These are phyloP conservation scores for Oxytorus armatus DNA, from an alignment of 2,888 invertebrate genomes.

Conservation along the genomic window DNA sequence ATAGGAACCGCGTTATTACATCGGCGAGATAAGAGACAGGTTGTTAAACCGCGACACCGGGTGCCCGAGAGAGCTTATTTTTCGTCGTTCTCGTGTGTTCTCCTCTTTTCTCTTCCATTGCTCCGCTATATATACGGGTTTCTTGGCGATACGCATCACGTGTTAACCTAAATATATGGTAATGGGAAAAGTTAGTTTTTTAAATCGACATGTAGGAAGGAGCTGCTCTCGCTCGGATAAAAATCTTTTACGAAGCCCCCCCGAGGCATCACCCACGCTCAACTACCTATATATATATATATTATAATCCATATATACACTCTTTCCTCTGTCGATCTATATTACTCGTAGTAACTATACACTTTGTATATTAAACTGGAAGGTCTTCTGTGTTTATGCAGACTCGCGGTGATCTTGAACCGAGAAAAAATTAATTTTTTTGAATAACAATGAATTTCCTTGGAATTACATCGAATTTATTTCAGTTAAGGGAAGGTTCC, in stretches of 20 bases:
- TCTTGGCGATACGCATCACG: conserved; percentile 67
- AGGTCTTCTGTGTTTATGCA: conserved; percentile 8
- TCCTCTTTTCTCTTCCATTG: conserved; percentile 18
- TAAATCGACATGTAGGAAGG: conserved; percentile 67
- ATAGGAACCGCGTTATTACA: conserved; percentile 64
- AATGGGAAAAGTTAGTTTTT: conserved; percentile 69
- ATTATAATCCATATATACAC: too few species aligned
- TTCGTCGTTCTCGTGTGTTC: conserved; percentile 19
- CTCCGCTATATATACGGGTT: conserved; percentile 35
- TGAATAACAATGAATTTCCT: not conserved
- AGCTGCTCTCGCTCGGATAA: conserved; percentile 65
- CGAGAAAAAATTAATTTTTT: conserved; percentile 13
- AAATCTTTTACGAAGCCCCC: conserved; percentile 65
- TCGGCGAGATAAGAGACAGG: conserved; percentile 65
- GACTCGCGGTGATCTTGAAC: conserved; percentile 9
- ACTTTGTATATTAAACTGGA: conserved; percentile 44
- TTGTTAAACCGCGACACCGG: conserved; percentile 65
- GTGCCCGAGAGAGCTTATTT: conserved; percentile 43
- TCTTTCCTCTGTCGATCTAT: conserved; percentile 31
- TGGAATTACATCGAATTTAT: not conserved
- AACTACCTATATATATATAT: too few species aligned
- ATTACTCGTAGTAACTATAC: conserved; percentile 42
- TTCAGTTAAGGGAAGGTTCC: too few species aligned
- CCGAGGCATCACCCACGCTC: conserved; percentile 64
- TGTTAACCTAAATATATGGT: conserved; percentile 71